Base-by-base conservation (phyloP, 2,113 vertebrate species). In the Scomber scombrus region DNA sequence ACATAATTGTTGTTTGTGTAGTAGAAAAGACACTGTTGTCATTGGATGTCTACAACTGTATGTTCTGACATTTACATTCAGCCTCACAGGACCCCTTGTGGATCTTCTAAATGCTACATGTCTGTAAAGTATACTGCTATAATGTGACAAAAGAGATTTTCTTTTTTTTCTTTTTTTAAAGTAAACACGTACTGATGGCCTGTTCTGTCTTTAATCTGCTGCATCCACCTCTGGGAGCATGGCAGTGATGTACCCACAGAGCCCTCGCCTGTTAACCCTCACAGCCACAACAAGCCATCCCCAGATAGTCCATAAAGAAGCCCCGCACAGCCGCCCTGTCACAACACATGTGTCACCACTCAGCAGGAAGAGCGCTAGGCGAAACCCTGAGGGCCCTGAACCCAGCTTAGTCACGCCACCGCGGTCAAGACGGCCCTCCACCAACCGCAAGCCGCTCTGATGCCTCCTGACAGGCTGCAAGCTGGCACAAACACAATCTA, bases 291-390 rank as follows among this genome's bases (percentile, higher is more conserved):
- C 87, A 85, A 78, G 77, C 71, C 65, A 8, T 79, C 74, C 80
- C 63, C 81, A 56, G 79, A 85, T 69, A 72, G 72, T 62, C 67
- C 61, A 23, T 81, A 82, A 85, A 64, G 87, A 77, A 71, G 82
- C 73, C 26, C 26, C 7, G 63, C 55, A 23, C 57, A 45, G 78
- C 84, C n/a, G 67, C 82, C 80, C 78, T 89, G 88, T 89, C 89
- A 89, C 82, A 88, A 88, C 88, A 85, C 75, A 82, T 86, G 89
- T 89, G 89, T 92, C 89, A 87, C 77, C 78, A 19, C 86, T 85
- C 85, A 69, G 78, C 76, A 40, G 70, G 73, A 75, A 54, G 76
- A 83, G 86, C 11, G 15, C 71, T 3, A 46, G 71, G 75, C 19
- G 34, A 80, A 85, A 71, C 71, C 82, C 85, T 3, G 18, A 68